Evolutionary conservation across 2,797 vertebrate species (phyloP), one percentile per base, ranked within the genome.

Genomic region (Pangasius larnaudii): DNA sequence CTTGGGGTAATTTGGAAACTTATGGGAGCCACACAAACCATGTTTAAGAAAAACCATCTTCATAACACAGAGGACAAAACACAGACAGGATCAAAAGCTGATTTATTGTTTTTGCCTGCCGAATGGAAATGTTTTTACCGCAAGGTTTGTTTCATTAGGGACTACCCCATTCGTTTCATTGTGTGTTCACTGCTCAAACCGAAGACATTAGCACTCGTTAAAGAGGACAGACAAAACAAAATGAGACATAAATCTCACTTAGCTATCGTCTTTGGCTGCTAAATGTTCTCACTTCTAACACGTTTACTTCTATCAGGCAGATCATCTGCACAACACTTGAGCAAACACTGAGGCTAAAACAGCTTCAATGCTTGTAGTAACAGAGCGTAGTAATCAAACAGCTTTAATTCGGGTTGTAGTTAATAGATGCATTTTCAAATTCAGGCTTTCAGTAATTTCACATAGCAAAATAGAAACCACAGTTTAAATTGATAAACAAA

Each of bases 251-350:
- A 88, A 84, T 77, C 71, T 84, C 56, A 46, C 53, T 10, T 0
- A 39, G 56, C 69, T 36, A 82, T 56, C 46, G 53, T 56, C 49
- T 65, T 56, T 53, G 80, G 61, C 56, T 53, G 8, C 59, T 67
- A 56, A 46, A 22, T 19, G 24, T 61, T 42, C 36, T 81, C 58
- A 36, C 22, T 39, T 59, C 33, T 13, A 22, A 42, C 36, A 42
- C 1, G 58, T 81, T 63, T 61, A 61, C 46, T 42, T 16, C 36
- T 18, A 46, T 33, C 24, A 27, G 13, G 46, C 79, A 8, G 33
- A 61, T 61, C 79, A 81, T 61, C 58, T 61, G 56, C 13, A 46
- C 72, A 84, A 69, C 46, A 85, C 87, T 78, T 53, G 74, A 84
- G 59, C 42, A 78, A 88, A 65, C 39, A 13, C 33, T 59, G 49